Evolutionary conservation across 2,888 invertebrate species (phyloP).

Genomic region (Allophyes oxyacanthae): DNA sequence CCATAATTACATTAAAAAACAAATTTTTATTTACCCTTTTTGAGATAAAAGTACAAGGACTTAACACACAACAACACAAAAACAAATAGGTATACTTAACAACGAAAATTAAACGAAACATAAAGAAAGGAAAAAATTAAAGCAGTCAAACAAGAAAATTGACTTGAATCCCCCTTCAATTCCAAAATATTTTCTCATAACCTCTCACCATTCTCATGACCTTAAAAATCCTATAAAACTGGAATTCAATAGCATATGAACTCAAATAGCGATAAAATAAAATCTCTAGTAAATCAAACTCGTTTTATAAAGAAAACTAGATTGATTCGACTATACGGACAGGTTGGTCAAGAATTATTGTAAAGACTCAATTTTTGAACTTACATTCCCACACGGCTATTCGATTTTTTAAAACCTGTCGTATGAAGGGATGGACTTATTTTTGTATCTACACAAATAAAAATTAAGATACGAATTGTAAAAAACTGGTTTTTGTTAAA

Average conservation of each 20-base stretch:
- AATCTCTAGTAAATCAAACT: constrained; percentile 61
- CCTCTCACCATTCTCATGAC: constrained; percentile 65
- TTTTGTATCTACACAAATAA: constrained; percentile 62
- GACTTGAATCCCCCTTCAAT: not conserved
- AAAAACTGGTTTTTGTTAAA: constrained; percentile 57
- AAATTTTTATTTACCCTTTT: too few species aligned
- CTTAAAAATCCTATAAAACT: constrained; percentile 51
- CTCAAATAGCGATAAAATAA: constrained; percentile 47
- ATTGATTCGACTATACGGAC: constrained; percentile 59
- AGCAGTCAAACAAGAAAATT: constrained; percentile 9
- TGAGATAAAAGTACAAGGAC: not conserved
- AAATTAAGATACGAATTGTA: constrained; percentile 58
- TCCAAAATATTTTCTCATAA: constrained; percentile 52
- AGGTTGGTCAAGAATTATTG: constrained; percentile 66
- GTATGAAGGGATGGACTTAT: constrained; percentile 58
- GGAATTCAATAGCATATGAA: constrained; percentile 49
- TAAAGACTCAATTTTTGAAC: constrained; percentile 59
- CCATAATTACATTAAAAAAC: too few species aligned
- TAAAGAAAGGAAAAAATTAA: constrained; percentile 1
- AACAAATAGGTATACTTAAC: too few species aligned
- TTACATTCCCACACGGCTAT: constrained; percentile 69
- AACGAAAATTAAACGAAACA: not conserved
- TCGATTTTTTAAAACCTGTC: constrained; percentile 72
- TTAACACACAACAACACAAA: not conserved
- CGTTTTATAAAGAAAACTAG: constrained; percentile 65